Evolutionary conservation across 2,888 invertebrate genomes (phyloP), one percentile per base, ranked within the genome.

Genomic region (Scaptomyza reducta): DNA sequence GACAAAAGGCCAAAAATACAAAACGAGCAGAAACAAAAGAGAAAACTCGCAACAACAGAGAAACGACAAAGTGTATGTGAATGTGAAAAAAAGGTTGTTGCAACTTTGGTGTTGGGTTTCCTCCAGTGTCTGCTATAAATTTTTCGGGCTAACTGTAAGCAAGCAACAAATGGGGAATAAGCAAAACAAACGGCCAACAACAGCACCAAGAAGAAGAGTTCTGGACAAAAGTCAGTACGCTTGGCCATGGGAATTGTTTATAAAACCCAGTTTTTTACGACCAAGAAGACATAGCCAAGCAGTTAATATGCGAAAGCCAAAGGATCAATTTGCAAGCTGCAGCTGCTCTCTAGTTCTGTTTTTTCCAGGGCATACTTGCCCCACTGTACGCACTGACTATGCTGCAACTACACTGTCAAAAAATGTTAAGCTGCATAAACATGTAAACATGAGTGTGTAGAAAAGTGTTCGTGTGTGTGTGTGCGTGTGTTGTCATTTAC

Each of bases 131-230:
- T 44, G 64, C 74, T 74, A 83, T 83, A 83, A 87, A 83, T 83
- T 85, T 62, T 16, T 33, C 33, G 33, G 41, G 85, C 71, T 76
- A 82, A 70, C 79, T 71, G 87, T 75, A 33, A 33, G 33, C 33
- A 78, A 71, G 85, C 82, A 84, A 82, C 82, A 81, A 75, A 84
- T 87, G 82, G 82, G 87, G 87, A 80, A 84, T 75, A 82, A 84
- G 82, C 71, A 69, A 78, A 81, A 85, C 70, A 81, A 78, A 81
- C 83, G 83, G 68, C 44, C 74, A 75, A 70, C 79, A 79, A 11
- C 33, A 33, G 27, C 45, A 25, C 25, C 9, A 14, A 45, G 27
- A 18, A 27, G 14, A 16, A 40, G 16, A 40, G 80, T 70, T 74
- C 74, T 60, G 67, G 50, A 54, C 46, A 14, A 67, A 66, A 76